phyloP scores from a whole-genome alignment of 1,140 invertebrate species.

The Papilio polyxenes region DNA sequence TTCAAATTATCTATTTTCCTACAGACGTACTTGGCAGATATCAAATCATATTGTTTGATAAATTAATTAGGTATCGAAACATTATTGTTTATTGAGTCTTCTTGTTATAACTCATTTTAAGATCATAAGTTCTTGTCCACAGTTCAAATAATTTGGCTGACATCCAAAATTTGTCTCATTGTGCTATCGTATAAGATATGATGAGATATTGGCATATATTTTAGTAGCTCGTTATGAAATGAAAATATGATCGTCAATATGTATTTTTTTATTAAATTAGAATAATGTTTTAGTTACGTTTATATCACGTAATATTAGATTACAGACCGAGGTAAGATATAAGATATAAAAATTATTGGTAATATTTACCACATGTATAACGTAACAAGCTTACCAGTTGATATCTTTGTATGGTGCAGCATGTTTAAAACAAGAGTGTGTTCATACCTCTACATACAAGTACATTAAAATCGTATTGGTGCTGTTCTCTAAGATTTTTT shows the following conservation, averaged over 20 bases:
- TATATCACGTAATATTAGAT: no score
- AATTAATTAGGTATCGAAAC: not conserved
- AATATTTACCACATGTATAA: no score
- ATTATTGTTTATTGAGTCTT: constrained; percentile 8
- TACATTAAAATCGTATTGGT: no score
- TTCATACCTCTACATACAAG: no score
- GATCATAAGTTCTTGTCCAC: constrained; percentile 5
- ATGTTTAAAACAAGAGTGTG: no score
- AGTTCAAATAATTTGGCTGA: constrained; percentile 12
- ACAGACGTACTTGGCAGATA: not conserved
- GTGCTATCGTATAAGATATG: not conserved
- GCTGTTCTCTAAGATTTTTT: not conserved
- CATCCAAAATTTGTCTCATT: constrained; percentile 3
- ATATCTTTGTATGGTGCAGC: no score
- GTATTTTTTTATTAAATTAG: no score
- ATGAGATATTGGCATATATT: not conserved
- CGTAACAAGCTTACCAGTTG: no score
- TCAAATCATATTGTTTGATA: not conserved
- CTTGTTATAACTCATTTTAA: not conserved
- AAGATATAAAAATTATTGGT: no score
- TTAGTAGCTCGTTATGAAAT: not conserved
- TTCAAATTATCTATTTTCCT: not conserved
- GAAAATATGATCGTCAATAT: not conserved
- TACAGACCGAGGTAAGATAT: no score
- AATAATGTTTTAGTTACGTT: no score